Evolutionary conservation across 2,113 vertebrate species (phyloP).

Genomic region (Myotis brandtii): DNA sequence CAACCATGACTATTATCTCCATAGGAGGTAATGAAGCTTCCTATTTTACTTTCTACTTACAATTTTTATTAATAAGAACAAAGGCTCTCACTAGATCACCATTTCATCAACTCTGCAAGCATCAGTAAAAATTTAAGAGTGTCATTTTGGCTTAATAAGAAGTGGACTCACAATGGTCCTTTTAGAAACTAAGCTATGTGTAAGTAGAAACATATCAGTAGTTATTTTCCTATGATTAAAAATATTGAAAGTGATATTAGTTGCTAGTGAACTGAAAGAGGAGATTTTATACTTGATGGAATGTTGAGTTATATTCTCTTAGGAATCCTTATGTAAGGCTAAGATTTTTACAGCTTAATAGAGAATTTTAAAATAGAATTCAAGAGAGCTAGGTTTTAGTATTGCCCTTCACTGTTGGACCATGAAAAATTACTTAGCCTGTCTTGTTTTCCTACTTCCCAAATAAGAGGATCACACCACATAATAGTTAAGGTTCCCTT

Average conservation of each 20-base stretch:
- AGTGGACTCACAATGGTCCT: background rate
- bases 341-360: background rate
- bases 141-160: background rate
- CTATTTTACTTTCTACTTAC: slow-evolving; percentile 6
- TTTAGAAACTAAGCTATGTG: background rate
- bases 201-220: background rate
- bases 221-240: background rate
- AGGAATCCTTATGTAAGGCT: background rate
- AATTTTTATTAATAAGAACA: slow-evolving; percentile 50
- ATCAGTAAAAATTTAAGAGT: background rate
- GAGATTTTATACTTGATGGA: slow-evolving; percentile 1
- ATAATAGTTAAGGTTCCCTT: background rate
- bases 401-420: background rate
- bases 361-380: background rate
- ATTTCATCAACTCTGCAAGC: background rate
- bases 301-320: background rate
- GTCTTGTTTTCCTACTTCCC: background rate
- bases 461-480: background rate
- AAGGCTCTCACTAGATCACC: background rate
- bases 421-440: background rate
- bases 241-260: slow-evolving; percentile 50
- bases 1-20: background rate
- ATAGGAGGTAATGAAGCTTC: background rate
- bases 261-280: background rate
- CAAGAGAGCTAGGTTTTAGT: background rate